These are phyloP conservation scores for Aleiodes testaceus DNA, from an alignment of 2,888 invertebrate genomes.

Conservation along the genomic window DNA sequence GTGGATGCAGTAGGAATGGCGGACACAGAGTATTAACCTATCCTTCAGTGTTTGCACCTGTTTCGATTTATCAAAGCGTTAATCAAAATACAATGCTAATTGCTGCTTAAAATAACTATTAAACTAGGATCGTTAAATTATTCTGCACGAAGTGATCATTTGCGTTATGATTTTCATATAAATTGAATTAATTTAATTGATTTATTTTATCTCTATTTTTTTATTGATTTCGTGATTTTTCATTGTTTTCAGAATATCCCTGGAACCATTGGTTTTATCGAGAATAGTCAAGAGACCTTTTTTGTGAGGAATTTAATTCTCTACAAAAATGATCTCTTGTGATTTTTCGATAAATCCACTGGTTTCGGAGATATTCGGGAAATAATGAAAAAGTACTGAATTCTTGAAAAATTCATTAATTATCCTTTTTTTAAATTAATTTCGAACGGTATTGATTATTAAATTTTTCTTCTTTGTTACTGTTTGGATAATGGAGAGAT, in stretches of 20 bases:
- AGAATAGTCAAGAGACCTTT: too few relatives aligned
- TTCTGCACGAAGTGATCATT: too few relatives aligned
- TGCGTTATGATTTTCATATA: too few relatives aligned
- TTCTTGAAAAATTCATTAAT: background rate
- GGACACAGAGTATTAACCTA: background rate
- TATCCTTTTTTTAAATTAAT: background rate
- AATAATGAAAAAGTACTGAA: too few relatives aligned
- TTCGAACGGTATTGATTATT: background rate
- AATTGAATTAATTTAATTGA: background rate
- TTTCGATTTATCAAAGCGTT: conserved; percentile 25
- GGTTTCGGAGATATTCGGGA: too few relatives aligned
- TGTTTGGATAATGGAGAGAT: background rate
- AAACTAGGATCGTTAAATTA: too few relatives aligned
- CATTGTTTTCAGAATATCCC: too few relatives aligned
- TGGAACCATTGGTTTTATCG: too few relatives aligned
- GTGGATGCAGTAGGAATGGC: background rate
- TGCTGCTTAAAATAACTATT: too few relatives aligned
- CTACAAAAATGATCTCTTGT: too few relatives aligned
- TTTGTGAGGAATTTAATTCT: too few relatives aligned
- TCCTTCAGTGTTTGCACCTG: conserved; percentile 24
- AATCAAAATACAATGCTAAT: conserved; percentile 3
- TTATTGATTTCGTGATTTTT: background rate
- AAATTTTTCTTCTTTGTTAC: background rate
- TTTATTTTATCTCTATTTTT: background rate
- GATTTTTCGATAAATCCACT: too few relatives aligned